These are phyloP conservation scores for Luffia ferchaultella DNA, from an alignment of 2,888 invertebrate genomes.

Conservation along the genomic window DNA sequence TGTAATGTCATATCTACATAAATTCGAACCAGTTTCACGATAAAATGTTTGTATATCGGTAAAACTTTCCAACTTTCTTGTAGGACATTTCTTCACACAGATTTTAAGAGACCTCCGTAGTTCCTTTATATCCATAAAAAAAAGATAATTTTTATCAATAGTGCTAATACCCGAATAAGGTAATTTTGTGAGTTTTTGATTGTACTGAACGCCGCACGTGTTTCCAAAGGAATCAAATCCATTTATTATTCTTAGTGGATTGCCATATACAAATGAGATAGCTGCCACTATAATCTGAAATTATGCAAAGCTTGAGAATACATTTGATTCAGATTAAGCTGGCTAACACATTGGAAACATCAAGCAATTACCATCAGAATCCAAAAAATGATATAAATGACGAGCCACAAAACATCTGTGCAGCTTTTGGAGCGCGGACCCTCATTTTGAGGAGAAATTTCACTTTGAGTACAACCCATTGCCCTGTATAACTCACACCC, in stretches of 20 bases:
- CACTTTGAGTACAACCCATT: conserved; percentile 76
- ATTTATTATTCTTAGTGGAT: conserved; percentile 85
- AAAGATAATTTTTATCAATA: conserved; percentile 78
- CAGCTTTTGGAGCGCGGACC: conserved; percentile 72
- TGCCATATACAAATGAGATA: conserved; percentile 89
- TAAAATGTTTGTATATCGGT: conserved; percentile 78
- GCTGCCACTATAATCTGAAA: conserved; percentile 81
- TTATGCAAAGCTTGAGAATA: no score
- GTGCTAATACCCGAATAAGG: conserved; percentile 84
- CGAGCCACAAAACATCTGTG: conserved; percentile 85
- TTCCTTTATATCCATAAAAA: conserved; percentile 84
- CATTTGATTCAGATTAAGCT: no score
- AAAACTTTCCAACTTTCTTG: conserved; percentile 66
- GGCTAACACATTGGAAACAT: no score
- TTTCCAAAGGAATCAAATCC: conserved; percentile 96
- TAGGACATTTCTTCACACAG: conserved; percentile 90
- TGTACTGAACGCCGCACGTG: conserved; percentile 86
- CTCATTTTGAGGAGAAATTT: conserved; percentile 69
- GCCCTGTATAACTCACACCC: background rate
- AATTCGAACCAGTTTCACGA: conserved; percentile 72
- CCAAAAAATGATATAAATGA: conserved; percentile 82
- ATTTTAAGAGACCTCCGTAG: conserved; percentile 82
- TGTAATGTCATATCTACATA: conserved; percentile 79
- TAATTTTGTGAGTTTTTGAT: conserved; percentile 76
- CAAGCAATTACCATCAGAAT: conserved; percentile 78